phyloP scores from a whole-genome alignment of 2,888 invertebrate genomes.

The Athalia cordata region DNA sequence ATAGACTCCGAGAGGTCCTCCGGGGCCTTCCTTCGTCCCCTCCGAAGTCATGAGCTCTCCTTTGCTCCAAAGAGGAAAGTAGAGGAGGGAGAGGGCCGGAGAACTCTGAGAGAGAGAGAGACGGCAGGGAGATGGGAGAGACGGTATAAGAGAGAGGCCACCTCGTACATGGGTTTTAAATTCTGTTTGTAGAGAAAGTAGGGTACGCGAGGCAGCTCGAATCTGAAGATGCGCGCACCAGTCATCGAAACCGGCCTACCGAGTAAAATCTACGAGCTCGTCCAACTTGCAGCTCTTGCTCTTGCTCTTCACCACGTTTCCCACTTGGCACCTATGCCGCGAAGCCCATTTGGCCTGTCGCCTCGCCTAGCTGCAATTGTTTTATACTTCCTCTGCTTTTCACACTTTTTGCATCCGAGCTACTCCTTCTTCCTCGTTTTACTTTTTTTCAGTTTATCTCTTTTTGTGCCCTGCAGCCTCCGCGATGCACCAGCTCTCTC shows the following conservation, averaged over 20 bases:
- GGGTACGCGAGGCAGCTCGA: conserved; percentile 55
- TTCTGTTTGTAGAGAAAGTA: conserved; percentile 72
- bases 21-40: conserved; percentile 28
- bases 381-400: neutral
- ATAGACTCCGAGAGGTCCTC: conserved; percentile 66
- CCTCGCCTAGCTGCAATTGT: neutral
- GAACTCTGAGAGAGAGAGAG: conserved; percentile 44
- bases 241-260: conserved; percentile 37
- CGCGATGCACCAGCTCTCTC: too few species aligned
- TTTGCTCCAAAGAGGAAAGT: conserved; percentile 55
- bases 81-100: conserved; percentile 46
- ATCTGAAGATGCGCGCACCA: conserved; percentile 38
- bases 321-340: neutral
- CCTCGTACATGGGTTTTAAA: conserved; percentile 60
- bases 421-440: too few species aligned
- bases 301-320: neutral
- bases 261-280: conserved; percentile 4
- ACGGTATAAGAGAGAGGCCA: conserved; percentile 46
- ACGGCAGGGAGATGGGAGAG: conserved; percentile 49
- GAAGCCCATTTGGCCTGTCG: neutral
- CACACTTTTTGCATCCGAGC: neutral
- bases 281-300: neutral
- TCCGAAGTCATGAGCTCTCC: conserved; percentile 21
- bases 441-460: too few species aligned
- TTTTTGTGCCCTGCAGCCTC: too few species aligned